phyloP scores from a whole-genome alignment of 2,797 vertebrate species.

The Gymnoscopelus braueri region DNA sequence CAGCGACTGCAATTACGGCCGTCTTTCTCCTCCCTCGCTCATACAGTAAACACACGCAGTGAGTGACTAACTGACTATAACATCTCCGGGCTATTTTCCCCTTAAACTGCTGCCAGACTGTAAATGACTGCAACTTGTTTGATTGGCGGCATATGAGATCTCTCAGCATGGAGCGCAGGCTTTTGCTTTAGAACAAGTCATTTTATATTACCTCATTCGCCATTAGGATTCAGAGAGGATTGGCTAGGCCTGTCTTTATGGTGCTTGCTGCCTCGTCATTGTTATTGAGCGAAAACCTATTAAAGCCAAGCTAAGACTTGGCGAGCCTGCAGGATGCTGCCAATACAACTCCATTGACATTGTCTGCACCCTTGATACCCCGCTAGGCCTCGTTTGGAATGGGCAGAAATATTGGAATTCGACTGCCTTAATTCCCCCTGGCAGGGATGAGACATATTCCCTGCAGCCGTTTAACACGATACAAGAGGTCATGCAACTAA shows the following conservation, averaged over 20 bases:
- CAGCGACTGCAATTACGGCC: constrained; percentile 60
- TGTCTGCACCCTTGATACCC: constrained; percentile 70
- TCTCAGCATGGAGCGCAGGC: constrained; percentile 33
- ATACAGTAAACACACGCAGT: constrained; percentile 31
- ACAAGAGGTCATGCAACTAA: constrained; percentile 50
- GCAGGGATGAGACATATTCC: constrained; percentile 45
- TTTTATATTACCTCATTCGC: constrained; percentile 60
- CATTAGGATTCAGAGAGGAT: constrained; percentile 66
- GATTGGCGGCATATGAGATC: constrained; percentile 51
- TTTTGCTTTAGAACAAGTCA: constrained; percentile 4
- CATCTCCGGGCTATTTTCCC: constrained; percentile 47
- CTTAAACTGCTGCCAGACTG: constrained; percentile 51
- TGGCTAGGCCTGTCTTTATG: constrained; percentile 61
- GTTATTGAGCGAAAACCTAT: constrained; percentile 75
- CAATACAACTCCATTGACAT: constrained; percentile 70
- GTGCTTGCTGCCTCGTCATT: constrained; percentile 63
- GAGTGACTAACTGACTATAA: constrained; percentile 25
- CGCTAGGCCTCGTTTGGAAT: constrained; percentile 43
- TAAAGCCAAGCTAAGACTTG: constrained; percentile 65
- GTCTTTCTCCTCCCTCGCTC: constrained; percentile 42
- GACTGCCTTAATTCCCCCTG: constrained; percentile 56
- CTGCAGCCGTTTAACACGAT: constrained; percentile 61
- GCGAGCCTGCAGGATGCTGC: constrained; percentile 64
- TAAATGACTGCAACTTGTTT: constrained; percentile 54
- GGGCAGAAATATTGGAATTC: constrained; percentile 65